These are phyloP conservation scores for Prostheceraeus crozeri DNA, from an alignment of 2,888 invertebrate species.

Conservation along the genomic window DNA sequence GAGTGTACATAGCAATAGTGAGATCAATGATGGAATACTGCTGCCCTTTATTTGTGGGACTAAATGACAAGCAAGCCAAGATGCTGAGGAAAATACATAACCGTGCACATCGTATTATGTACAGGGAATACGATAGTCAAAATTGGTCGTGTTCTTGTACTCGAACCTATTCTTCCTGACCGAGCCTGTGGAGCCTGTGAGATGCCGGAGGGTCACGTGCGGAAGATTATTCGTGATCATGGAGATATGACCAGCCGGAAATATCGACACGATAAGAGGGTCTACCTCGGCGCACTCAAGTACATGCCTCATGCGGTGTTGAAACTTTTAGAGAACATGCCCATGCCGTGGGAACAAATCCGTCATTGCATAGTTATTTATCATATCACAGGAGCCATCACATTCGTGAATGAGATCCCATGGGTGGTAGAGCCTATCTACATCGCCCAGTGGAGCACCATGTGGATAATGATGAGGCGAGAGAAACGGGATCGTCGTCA, in stretches of 20 bases:
- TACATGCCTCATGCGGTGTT: slow-evolving; percentile 99
- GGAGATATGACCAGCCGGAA: slow-evolving; percentile 99
- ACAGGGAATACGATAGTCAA: no score
- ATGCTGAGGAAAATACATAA: no score
- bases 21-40: no score
- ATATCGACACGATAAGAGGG: slow-evolving; percentile 94
- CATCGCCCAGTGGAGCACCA: slow-evolving; percentile 98
- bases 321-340: slow-evolving; percentile 97
- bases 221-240: slow-evolving; percentile 97
- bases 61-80: no score
- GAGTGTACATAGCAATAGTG: no score
- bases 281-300: slow-evolving; percentile 91
- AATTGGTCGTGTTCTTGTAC: no score
- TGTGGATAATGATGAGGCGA: slow-evolving; percentile 99
- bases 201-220: slow-evolving; percentile 97
- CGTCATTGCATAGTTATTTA: slow-evolving; percentile 88
- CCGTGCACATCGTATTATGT: no score
- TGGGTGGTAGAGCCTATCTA: slow-evolving; percentile 99
- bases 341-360: slow-evolving; percentile 99
- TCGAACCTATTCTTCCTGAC: no score
- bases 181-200: no score
- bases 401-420: slow-evolving; percentile 98
- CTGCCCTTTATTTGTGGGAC: no score
- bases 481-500: slow-evolving; percentile 96
- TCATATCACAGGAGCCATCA: slow-evolving; percentile 99